A percentile compares a stretch with the other conserved stretches of the same genome.
These are phyloP conservation scores for Thomomys bottae DNA, from an alignment of 2,113 vertebrate species.

Conservation along the genomic window DNA sequence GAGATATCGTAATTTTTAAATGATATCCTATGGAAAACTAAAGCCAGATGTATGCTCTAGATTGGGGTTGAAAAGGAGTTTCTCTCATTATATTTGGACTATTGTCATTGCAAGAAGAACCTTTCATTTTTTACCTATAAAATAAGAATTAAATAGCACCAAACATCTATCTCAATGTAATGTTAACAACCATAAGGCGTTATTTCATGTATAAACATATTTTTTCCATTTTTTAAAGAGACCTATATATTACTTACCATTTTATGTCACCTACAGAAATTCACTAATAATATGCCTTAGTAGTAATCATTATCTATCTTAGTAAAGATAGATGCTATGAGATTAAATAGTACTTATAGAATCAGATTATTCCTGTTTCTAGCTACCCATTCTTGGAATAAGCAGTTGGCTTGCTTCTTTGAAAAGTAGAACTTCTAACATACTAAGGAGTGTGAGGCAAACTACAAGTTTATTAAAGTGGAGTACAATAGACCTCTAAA, in stretches of 20 bases:
- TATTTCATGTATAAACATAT: conserved; percentile 4
- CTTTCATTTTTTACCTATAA: not conserved
- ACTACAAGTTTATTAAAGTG: not conserved
- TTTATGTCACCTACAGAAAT: not conserved
- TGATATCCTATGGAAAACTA: not conserved
- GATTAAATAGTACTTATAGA: not conserved
- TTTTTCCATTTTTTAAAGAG: conserved; percentile 19
- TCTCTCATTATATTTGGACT: not conserved
- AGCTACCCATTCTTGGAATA: not conserved
- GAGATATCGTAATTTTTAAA: not conserved
- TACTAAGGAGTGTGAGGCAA: not conserved
- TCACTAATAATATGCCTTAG: conserved; percentile 47
- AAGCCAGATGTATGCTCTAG: not conserved
- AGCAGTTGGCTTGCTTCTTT: not conserved
- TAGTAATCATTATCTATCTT: not conserved
- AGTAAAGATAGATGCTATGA: not conserved
- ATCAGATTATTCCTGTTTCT: not conserved
- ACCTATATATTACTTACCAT: not conserved
- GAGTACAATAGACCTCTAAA: not conserved
- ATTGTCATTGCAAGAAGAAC: not conserved
- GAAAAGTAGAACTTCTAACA: too few relatives aligned
- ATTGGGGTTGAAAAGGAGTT: not conserved
- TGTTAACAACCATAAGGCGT: not conserved
- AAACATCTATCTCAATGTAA: not conserved
- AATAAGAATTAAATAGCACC: not conserved